Conservation (phyloP, 2,113 vertebrate genomes). For the Petrocephalus zakoni region DNA sequence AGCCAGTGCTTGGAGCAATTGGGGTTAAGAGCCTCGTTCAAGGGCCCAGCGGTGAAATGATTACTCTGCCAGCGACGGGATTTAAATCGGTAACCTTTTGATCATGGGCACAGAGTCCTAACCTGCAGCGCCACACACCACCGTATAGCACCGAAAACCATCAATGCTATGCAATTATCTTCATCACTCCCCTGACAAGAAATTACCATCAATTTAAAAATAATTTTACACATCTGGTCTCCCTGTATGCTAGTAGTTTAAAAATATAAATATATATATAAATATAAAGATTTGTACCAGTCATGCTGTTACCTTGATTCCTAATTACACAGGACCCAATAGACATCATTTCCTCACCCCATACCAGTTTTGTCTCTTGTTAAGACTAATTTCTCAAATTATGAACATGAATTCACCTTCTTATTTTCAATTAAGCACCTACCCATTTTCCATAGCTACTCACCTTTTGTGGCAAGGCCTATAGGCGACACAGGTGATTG, state of each 20-base stretch:
- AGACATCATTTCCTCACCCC: neutral
- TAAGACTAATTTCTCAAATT: neutral
- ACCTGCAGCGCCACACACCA: neutral
- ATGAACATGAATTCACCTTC: neutral
- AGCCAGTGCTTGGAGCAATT: neutral
- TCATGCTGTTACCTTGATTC: constrained; percentile 1
- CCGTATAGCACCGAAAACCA: neutral
- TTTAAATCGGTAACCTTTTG: neutral
- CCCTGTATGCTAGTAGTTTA: neutral
- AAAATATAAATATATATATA: neutral
- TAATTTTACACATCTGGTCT: neutral
- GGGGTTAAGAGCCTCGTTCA: neutral
- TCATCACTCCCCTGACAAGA: neutral
- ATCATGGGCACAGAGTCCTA: neutral
- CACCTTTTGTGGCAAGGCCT: neutral
- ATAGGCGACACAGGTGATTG: neutral
- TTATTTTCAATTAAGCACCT: neutral
- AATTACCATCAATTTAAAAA: constrained; percentile 1
- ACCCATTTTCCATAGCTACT: neutral
- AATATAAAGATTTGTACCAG: neutral
- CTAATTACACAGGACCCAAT: neutral
- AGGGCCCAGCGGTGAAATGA: neutral
- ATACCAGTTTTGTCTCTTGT: neutral
- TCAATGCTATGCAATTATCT: neutral
- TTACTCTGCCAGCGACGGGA: neutral